Evolutionary conservation across 64 coral and sea anemone genomes (phyloP), one percentile per base, ranked within the genome.

Genomic region (Montipora cactus): DNA sequence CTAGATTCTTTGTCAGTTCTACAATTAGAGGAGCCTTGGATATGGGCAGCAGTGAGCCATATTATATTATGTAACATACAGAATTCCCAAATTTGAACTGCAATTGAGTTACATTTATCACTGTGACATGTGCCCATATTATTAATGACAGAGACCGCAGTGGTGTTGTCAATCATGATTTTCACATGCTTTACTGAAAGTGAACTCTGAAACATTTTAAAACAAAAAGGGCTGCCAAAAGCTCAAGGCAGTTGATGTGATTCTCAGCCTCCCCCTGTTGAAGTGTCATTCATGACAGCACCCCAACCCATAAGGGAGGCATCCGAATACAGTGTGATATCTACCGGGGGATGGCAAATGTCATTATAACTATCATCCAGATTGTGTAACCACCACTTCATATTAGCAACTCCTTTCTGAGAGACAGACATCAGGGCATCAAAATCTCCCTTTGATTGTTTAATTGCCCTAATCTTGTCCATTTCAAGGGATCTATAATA

Each of bases 1-100:
- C 93, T 57, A 57, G 88, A 95, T 79, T 90, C 79, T 53, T 47
- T 90, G 45, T 86, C 93, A 68, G 81, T 79, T 58, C 51, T 46
- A 49, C 62, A 49, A 86, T 95, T 95, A 49, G 45, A 45, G 10
- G 59, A 78, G 4, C 93, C 81, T 66, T 80, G 88, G 47, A 91
- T 95, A 52, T 95, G 93, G 10, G 80, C 93, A 69, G 93, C 88
- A 9, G 59, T 95, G 13, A 95, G 68, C 93, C 93, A 91, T 77
- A 66, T 76, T 16, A 78, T 85, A 44, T 79, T 81, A 83, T 75
- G 78, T 83, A 3, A 28, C 6, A 91, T 82, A 75, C 89, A 82
- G 16, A 91, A 91, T 83, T 91, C 78, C 89, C 89, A 83, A 25
- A 92, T 74, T 58, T 77, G 1, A 8, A 84, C 53, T 80, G 37